A percentile compares a stretch with the other conserved stretches of the same genome.
These are phyloP conservation scores for Chionis minor DNA, from an alignment of 2,113 vertebrate species.

Conservation along the genomic window DNA sequence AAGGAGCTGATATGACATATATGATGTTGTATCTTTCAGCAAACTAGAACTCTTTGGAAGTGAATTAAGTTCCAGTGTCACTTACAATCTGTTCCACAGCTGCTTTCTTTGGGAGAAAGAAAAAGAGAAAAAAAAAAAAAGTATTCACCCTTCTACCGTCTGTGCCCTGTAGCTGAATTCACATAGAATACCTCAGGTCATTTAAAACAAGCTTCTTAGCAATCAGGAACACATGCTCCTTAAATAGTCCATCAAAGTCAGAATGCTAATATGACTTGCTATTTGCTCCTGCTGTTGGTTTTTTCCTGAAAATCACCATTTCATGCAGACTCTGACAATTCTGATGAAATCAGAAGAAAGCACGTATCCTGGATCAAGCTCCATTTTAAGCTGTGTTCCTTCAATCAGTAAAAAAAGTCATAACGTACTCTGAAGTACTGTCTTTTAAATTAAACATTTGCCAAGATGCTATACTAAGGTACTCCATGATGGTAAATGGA, in stretches of 20 bases:
- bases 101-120: not conserved
- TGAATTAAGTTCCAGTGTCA: not conserved
- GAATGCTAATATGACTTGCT: constrained; percentile 1
- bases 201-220: not conserved
- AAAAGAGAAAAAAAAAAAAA: not conserved
- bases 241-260: constrained; percentile 31
- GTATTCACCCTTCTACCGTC: not conserved
- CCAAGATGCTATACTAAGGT: not conserved
- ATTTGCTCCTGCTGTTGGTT: not conserved
- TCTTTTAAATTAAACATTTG: constrained; percentile 24
- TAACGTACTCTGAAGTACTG: not conserved
- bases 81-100: not conserved
- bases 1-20: not conserved
- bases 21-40: not conserved
- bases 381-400: not conserved
- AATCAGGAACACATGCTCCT: not conserved
- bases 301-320: constrained; percentile 15
- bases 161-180: not conserved
- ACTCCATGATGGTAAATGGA: not conserved
- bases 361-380: not conserved
- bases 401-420: not conserved
- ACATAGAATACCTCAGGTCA: not conserved
- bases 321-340: not conserved
- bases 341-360: constrained; percentile 1
- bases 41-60: not conserved